Conservation (phyloP, 2,888 invertebrate genomes). For the Odontothrips loti region DNA sequence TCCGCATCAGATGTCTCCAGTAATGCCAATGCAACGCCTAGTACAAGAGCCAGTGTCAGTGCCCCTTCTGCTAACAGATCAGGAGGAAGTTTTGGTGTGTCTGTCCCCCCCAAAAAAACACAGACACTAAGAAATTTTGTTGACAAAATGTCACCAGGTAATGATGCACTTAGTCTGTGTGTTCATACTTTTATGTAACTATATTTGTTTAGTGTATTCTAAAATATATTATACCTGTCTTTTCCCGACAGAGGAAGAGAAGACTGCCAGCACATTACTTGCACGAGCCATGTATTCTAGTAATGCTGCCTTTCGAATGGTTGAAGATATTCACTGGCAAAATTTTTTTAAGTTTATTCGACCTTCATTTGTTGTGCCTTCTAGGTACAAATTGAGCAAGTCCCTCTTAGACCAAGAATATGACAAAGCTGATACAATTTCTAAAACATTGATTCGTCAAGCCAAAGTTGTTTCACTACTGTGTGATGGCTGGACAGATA, state of each 20-base stretch:
- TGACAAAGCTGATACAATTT: not conserved
- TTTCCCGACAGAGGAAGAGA: not conserved
- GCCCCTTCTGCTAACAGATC: not conserved
- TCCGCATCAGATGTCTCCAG: too few relatives aligned
- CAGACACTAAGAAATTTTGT: not conserved
- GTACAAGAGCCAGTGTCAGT: not conserved
- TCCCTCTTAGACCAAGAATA: not conserved
- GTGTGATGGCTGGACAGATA: not conserved
- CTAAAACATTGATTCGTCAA: not conserved
- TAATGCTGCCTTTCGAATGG: not conserved
- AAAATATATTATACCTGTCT: not conserved
- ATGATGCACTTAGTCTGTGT: not conserved
- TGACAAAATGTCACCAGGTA: not conserved
- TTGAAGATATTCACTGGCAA: not conserved
- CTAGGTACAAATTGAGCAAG: not conserved
- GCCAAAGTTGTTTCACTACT: not conserved
- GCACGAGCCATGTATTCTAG: not conserved
- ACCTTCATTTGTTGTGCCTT: not conserved
- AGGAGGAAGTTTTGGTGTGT: not conserved
- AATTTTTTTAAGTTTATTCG: not conserved
- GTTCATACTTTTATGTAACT: not conserved
- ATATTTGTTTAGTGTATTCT: not conserved
- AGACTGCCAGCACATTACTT: not conserved
- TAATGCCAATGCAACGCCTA: not conserved
- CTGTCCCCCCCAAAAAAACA: not conserved